These are phyloP conservation scores for Percina caprodes DNA, from an alignment of 2,113 vertebrate genomes.

Conservation along the genomic window DNA sequence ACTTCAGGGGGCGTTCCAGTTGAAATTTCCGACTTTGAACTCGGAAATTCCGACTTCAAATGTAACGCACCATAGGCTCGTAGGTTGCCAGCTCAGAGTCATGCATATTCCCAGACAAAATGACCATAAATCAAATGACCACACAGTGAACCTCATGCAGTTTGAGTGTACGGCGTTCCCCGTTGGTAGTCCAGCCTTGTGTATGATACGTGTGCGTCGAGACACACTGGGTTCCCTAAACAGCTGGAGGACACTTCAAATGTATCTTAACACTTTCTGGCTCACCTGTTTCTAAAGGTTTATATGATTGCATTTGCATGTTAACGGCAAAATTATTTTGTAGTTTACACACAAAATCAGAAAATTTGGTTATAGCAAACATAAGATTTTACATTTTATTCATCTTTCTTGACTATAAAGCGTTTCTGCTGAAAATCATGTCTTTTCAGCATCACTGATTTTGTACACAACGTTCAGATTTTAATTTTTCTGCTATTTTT, in stretches of 20 bases:
- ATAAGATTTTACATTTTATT: not conserved
- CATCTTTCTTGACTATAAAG: constrained; percentile 16
- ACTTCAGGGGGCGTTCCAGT: too few species aligned
- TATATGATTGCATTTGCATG: constrained; percentile 16
- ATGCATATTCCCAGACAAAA: not conserved
- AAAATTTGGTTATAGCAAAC: not conserved
- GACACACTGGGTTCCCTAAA: constrained; percentile 10
- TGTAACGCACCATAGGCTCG: too few species aligned
- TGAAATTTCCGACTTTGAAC: too few species aligned
- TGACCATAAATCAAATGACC: not conserved
- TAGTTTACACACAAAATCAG: constrained; percentile 5
- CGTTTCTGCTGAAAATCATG: not conserved
- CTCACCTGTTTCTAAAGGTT: not conserved
- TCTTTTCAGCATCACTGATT: constrained; percentile 28
- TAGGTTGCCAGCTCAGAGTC: too few species aligned
- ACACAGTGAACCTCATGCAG: not conserved
- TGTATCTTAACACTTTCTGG: not conserved
- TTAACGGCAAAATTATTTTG: constrained; percentile 4
- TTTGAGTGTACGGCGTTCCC: too few species aligned
- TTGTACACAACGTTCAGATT: constrained; percentile 40
- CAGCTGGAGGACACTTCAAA: not conserved
- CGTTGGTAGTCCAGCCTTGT: too few species aligned
- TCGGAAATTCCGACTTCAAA: too few species aligned
- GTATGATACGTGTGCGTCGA: not conserved
- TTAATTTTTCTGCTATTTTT: constrained; percentile 9